Percentiles rank a stretch among this genome's conserved stretches.
These are phyloP conservation scores for Notodonta ziczac DNA, from an alignment of 2,888 invertebrate genomes.

Conservation along the genomic window DNA sequence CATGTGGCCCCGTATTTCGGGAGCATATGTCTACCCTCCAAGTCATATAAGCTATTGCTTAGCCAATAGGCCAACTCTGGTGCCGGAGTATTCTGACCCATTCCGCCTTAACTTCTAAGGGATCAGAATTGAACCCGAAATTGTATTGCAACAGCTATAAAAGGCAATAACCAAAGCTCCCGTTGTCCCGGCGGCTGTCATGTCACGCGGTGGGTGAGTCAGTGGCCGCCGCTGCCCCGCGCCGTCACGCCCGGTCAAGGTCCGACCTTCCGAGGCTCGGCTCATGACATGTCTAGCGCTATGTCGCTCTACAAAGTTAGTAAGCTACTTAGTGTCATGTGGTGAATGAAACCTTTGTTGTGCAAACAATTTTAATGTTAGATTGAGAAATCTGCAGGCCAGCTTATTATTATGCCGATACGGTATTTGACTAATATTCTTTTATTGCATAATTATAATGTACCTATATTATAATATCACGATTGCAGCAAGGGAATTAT, in stretches of 20 bases:
- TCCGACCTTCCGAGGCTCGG: constrained; percentile 5
- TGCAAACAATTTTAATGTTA: background rate
- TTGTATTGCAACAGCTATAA: background rate
- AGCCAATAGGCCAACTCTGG: no score
- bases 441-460: no score
- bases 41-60: no score
- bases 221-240: background rate
- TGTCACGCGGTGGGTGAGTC: background rate
- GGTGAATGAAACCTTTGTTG: background rate
- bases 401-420: no score
- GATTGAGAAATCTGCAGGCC: background rate
- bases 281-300: constrained; percentile 3
- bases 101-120: background rate
- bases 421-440: no score
- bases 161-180: background rate
- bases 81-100: no score
- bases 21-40: no score
- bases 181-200: background rate
- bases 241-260: constrained; percentile 9
- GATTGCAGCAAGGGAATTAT: no score
- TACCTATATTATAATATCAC: no score
- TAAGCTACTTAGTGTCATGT: background rate
- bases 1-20: no score
- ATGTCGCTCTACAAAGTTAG: background rate
- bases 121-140: background rate